Evolutionary conservation across 2,113 vertebrate species (phyloP), one percentile per base, ranked within the genome.

Genomic region (Acrocephalus arundinaceus): DNA sequence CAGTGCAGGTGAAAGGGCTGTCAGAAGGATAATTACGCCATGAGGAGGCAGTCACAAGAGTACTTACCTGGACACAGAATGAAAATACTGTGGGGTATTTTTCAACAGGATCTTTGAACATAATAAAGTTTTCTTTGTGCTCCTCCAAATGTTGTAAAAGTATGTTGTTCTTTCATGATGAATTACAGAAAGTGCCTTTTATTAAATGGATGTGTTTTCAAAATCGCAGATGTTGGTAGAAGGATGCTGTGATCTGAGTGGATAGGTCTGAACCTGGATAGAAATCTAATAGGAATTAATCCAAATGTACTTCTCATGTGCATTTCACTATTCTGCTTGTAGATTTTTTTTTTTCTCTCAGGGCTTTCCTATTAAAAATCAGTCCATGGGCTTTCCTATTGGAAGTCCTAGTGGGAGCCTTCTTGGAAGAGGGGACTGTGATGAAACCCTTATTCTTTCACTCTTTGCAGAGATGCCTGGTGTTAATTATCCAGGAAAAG

Each of bases 61-160:
- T 19, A 39, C 16, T 58, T 9, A 41, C 6, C 16, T 72, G 39
- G 49, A 46, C 9, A 46, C 0, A 0, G 16, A 72, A 59, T 17
- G 11, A 76, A 91, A 76, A 49, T 71, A 30, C 24, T 24, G 6
- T 17, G 7, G 3, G 0, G 0, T 55, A 28, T 83, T 86, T 78
- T 80, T 15, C 33, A 65, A 5, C 15, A 51, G 24, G 28, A 19
- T 63, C 62, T 84, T 59, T 55, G 48, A 67, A 51, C 12, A 30
- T 58, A 16, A 11, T 57, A 7, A 28, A 30, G 3, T 67, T 83
- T 75, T 71, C 28, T 13, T 1, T 83, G 28, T 58, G 6, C 8
- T 67, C 3, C 19, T 86, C 24, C n/a, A 59, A 16, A 67, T 37
- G 2, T 9, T 62, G 6, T 67, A 67, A 91, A 79, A 51, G 0